Evolutionary conservation across 2,888 invertebrate species (phyloP), one percentile per base, ranked within the genome.

Genomic region (Emmelina monodactyla): DNA sequence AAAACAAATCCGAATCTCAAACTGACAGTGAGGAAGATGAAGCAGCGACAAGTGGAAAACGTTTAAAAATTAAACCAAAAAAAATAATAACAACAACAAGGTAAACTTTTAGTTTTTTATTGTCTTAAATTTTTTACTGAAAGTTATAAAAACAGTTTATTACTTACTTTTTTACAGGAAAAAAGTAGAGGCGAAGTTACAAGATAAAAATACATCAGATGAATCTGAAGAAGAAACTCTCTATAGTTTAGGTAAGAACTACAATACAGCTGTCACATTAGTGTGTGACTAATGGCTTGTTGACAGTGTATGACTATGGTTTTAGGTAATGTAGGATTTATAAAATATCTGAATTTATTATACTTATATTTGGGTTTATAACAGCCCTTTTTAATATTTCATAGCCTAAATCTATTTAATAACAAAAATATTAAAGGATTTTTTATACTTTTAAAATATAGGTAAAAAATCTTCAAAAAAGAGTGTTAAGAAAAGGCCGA

Each of bases 121-220:
- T 9, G 7, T n/a, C 11, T n/a, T n/a, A 11, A 6, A 1, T 35
- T 4, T 32, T 29, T 22, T 34, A 35, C 32, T 22, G 32, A 29
- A 14, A 32, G 9, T 35, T 30, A 15, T 3, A 28, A 28, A 35
- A 31, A 3, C 16, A 30, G 31, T 34, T 28, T 15, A 16, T 11
- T 28, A 14, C 9, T 5, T 15, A 7, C 15, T 38, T 43, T 31
- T 39, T 66, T 67, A n/a, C 60, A 81, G 81, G 43, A 80, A 80
- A 70, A 80, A 80, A 51, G 60, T 84, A 3, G 84, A 85, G 67
- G 82, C 82, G 14, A 81, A 83, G 51, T 55, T 65, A 36, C 65
- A 76, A 49, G 68, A 79, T 39, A 76, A 79, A 43, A 67, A 82
- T 54, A 73, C 83, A 41, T 80, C 72, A 54, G 71, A 78, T 40